phyloP scores from a whole-genome alignment of 2,888 invertebrate genomes.

The Parnassius smintheus region DNA sequence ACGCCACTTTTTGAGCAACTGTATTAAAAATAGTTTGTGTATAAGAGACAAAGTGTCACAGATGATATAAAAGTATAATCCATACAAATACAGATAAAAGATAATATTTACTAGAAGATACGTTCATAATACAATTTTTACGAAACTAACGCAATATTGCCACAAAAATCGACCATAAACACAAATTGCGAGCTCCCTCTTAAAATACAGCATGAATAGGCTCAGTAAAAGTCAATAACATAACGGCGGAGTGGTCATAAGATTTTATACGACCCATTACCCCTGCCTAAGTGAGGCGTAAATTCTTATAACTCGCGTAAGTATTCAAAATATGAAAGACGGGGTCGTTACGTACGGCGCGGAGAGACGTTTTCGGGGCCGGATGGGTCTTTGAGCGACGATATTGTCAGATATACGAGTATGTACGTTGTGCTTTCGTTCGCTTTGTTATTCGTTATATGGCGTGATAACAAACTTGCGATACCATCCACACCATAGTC shows the following conservation, averaged over 20 bases:
- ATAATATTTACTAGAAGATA: too few relatives aligned
- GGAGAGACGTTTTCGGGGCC: constrained; percentile 30
- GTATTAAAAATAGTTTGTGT: too few relatives aligned
- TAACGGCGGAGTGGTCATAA: constrained; percentile 74
- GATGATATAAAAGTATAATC: too few relatives aligned
- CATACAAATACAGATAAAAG: too few relatives aligned
- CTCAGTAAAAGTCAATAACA: constrained; percentile 73
- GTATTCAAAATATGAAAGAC: constrained; percentile 78
- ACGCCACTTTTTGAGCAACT: too few relatives aligned
- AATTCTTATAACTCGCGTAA: constrained; percentile 78
- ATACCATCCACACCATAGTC: too few relatives aligned
- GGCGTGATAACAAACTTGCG: constrained; percentile 2
- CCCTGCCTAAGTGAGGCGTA: constrained; percentile 72
- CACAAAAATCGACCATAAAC: constrained; percentile 18
- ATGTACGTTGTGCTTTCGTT: not conserved
- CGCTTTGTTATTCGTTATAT: constrained; percentile 7
- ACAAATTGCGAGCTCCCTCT: constrained; percentile 24
- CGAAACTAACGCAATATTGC: constrained; percentile 17
- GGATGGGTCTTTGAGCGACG: constrained; percentile 9
- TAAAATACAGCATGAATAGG: constrained; percentile 30
- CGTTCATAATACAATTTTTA: constrained; percentile 11
- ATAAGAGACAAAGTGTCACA: too few relatives aligned
- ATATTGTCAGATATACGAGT: constrained; percentile 1
- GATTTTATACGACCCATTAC: constrained; percentile 76
- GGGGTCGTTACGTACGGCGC: constrained; percentile 51